Conservation (phyloP, 2,888 invertebrate genomes). For the Plutella xylostella region DNA sequence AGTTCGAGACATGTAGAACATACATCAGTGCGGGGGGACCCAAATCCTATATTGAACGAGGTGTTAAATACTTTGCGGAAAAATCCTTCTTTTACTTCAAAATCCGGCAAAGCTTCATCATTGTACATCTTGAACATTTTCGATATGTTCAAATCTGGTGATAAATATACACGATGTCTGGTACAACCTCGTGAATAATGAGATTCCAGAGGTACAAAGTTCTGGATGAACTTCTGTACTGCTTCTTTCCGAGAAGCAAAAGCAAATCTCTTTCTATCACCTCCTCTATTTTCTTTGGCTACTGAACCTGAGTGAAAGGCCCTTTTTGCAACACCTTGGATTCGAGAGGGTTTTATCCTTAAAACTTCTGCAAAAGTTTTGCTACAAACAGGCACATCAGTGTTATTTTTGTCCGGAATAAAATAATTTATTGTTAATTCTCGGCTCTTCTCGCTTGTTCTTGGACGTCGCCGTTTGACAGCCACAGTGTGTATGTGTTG, state of each 20-base stretch:
- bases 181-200: constrained; percentile 12
- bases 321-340: constrained; percentile 14
- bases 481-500: neutral
- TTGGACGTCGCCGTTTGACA: neutral
- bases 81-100: constrained; percentile 4
- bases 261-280: constrained; percentile 12
- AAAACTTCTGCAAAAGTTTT: constrained; percentile 8
- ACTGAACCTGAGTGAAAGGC: constrained; percentile 11
- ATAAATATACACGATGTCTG: constrained; percentile 8
- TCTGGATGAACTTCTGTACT: constrained; percentile 11
- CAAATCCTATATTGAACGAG: constrained; percentile 16
- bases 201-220: constrained; percentile 10
- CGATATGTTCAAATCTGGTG: constrained; percentile 8
- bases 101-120: constrained; percentile 10
- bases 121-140: constrained; percentile 11
- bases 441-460: neutral
- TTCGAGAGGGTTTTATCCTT: constrained; percentile 9
- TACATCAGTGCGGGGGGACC: constrained; percentile 14
- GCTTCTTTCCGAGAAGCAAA: constrained; percentile 8
- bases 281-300: constrained; percentile 12
- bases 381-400: constrained; percentile 6
- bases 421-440: neutral
- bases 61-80: constrained; percentile 15
- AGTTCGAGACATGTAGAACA: constrained; percentile 16
- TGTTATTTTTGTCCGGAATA: constrained; percentile 1